Evolutionary conservation across 2,113 vertebrate genomes (phyloP).

Genomic region (Takifugu bimaculatus): DNA sequence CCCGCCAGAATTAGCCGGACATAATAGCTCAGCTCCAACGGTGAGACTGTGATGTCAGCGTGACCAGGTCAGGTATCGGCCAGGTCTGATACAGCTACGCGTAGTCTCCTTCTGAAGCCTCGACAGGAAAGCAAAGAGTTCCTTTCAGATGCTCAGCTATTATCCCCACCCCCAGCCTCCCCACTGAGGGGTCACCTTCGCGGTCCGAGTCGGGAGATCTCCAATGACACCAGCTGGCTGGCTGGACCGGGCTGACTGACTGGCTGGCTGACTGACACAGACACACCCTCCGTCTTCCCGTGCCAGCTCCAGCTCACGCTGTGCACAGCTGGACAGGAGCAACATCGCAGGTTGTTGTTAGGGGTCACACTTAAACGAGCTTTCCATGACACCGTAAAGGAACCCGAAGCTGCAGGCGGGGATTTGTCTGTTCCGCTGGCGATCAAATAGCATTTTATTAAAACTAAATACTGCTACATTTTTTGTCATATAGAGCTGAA

Average conservation of each 20-base stretch:
- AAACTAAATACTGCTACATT: no score
- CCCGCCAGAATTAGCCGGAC: slow-evolving; percentile 13
- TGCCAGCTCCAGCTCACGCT: slow-evolving; percentile 48
- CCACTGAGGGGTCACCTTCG: slow-evolving; percentile 49
- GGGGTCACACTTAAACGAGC: slow-evolving; percentile 44
- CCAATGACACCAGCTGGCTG: slow-evolving; percentile 65
- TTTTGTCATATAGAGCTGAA: no score
- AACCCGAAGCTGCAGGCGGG: slow-evolving; percentile 27
- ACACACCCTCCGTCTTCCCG: slow-evolving; percentile 38
- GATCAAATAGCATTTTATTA: neutral
- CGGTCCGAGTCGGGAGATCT: slow-evolving; percentile 47
- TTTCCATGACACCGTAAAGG: slow-evolving; percentile 42
- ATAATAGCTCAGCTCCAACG: slow-evolving; percentile 37
- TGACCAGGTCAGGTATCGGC: slow-evolving; percentile 30
- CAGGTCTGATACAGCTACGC: slow-evolving; percentile 20
- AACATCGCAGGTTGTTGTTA: slow-evolving; percentile 40
- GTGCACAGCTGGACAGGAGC: slow-evolving; percentile 68
- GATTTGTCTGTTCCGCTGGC: slow-evolving; percentile 12
- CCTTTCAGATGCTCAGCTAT: slow-evolving; percentile 53
- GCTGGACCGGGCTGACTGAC: slow-evolving; percentile 15
- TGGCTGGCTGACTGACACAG: slow-evolving; percentile 23
- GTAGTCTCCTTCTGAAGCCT: no score
- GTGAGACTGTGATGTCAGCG: slow-evolving; percentile 29
- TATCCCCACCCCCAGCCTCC: slow-evolving; percentile 17
- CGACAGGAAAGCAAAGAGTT: slow-evolving; percentile 46